Evolutionary conservation across 2,797 vertebrate genomes (phyloP).

Genomic region (Enteromius radiatus): DNA sequence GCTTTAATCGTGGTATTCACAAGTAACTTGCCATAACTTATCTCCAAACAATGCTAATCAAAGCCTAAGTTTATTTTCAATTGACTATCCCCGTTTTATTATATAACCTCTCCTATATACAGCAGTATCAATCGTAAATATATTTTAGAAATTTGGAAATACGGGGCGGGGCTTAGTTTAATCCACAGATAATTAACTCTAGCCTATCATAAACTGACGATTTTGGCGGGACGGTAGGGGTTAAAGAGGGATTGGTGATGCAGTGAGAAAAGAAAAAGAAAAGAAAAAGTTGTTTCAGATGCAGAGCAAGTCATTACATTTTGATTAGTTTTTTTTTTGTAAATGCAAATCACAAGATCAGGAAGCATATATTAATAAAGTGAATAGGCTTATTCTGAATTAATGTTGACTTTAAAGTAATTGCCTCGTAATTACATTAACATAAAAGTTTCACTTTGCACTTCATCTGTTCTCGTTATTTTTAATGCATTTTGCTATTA

Average conservation of each 20-base stretch:
- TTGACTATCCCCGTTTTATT: background rate
- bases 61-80: background rate
- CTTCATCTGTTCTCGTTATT: background rate
- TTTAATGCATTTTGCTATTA: background rate
- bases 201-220: background rate
- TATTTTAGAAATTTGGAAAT: background rate
- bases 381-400: background rate
- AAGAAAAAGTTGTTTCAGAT: background rate
- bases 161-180: background rate
- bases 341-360: conserved; percentile 1
- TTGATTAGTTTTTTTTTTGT: background rate
- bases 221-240: background rate
- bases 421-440: background rate
- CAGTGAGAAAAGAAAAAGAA: background rate
- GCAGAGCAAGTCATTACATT: background rate
- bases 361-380: background rate
- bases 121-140: background rate
- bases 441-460: background rate
- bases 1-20: background rate
- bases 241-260: background rate
- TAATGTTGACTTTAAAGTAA: conserved; percentile 15
- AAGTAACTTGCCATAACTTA: background rate
- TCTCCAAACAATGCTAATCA: background rate
- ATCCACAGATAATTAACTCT: background rate
- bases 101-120: background rate